Evolutionary conservation across 2,888 invertebrate genomes (phyloP).

Genomic region (Drosophila neoperkinsi): DNA sequence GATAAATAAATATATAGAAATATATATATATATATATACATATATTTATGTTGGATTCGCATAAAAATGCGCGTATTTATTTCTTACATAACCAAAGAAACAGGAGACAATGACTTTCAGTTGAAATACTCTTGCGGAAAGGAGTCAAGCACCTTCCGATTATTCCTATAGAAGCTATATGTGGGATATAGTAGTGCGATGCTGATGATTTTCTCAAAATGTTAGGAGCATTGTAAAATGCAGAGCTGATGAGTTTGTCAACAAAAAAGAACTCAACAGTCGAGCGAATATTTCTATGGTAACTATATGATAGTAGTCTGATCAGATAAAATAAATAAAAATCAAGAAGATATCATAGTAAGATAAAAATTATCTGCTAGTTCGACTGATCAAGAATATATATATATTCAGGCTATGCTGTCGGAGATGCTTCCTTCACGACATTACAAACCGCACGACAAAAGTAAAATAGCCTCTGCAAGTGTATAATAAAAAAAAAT

Average conservation of each 20-base stretch:
- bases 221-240: background rate
- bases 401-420: background rate
- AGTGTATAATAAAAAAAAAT: background rate
- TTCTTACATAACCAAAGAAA: conserved; percentile 7
- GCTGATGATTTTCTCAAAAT: background rate
- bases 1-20: background rate
- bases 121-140: background rate
- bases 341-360: no score
- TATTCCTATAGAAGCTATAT: background rate
- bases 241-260: background rate
- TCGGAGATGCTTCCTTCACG: background rate
- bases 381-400: background rate
- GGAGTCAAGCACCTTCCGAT: background rate
- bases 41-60: background rate
- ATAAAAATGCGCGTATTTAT: conserved; percentile 28
- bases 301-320: background rate
- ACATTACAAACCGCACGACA: background rate
- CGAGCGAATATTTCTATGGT: background rate
- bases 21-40: background rate
- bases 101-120: background rate
- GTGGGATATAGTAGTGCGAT: background rate
- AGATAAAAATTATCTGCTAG: no score
- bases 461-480: background rate
- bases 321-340: no score
- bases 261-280: no score